Base-by-base conservation (phyloP, 2,113 vertebrate species). In the Anguilla rostrata region DNA sequence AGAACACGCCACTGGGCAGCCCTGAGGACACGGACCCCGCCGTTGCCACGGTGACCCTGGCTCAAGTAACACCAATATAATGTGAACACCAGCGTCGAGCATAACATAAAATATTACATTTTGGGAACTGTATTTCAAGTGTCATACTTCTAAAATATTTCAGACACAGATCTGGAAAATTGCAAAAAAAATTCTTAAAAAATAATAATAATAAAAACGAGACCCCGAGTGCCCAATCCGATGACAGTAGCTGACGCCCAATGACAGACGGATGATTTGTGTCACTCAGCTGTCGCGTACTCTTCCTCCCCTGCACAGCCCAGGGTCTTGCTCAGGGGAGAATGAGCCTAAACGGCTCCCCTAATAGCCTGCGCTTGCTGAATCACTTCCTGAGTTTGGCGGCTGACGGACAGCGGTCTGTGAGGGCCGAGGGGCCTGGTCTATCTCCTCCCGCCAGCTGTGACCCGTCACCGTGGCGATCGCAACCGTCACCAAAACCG, bases 301-400 rank as follows among this genome's bases (percentile, higher is more conserved):
- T 46, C 43, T 46, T 46, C 43, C 43, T 46, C 43, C 22, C 11
- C 15, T 60, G 53, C 53, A 3, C 83, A 63, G 57, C 78, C 39
- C 14, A 15, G 40, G 40, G 8, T 43, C 40, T 84, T 79, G 78
- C 84, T 18, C 18, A 16, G 15, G 12, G 66, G 39, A 46, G 26
- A 71, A 71, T 75, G 26, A 46, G 18, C 8, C 6, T 15, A 43
- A 75, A 22, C 71, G 34, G 29, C n/a, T 71, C 83, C 26, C 12
- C 75, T 46, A n/a, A 11, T 40, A n/a, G n/a, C 63, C 39, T 29
- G 8, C 81, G 56, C 56, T 34, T 83, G 87, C 81, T 85, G 66
- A 83, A 85, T 88, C 87, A 85, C 80, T 88, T 88, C 87, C 87
- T 88, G 81, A 34, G 43, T 26, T 14, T 26, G 7, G 7, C n/a